These are phyloP conservation scores for Drosophila micromelanica DNA, from an alignment of 1,140 invertebrate genomes.

Conservation along the genomic window DNA sequence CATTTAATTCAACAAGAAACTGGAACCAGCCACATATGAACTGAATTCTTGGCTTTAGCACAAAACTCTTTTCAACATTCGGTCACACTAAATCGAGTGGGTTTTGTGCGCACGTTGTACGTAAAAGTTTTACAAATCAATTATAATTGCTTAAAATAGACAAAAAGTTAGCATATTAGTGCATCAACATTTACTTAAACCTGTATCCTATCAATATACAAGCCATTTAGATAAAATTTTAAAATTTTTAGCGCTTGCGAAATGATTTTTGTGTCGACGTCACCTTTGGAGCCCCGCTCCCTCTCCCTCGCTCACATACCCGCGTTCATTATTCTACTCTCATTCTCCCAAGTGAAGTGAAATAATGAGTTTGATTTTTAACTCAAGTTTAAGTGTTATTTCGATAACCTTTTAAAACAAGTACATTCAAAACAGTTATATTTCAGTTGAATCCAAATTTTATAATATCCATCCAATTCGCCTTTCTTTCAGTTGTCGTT, in stretches of 20 bases:
- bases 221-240: slow-evolving; percentile 1
- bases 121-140: slow-evolving; percentile 63
- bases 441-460: slow-evolving; percentile 25
- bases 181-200: background rate
- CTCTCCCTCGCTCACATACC: slow-evolving; percentile 19
- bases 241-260: slow-evolving; percentile 34
- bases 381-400: slow-evolving; percentile 36
- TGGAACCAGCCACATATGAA: slow-evolving; percentile 7
- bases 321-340: slow-evolving; percentile 43
- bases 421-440: slow-evolving; percentile 15
- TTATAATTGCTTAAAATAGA: slow-evolving; percentile 11
- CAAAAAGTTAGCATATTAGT: slow-evolving; percentile 9
- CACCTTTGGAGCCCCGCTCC: slow-evolving; percentile 67
- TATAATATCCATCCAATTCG: background rate
- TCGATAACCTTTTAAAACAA: background rate
- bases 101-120: slow-evolving; percentile 75
- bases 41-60: background rate
- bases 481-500: slow-evolving; percentile 33
- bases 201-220: background rate
- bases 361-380: slow-evolving; percentile 50
- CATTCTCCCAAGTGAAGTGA: slow-evolving; percentile 51
- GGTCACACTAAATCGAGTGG: slow-evolving; percentile 53
- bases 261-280: slow-evolving; percentile 72
- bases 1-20: background rate
- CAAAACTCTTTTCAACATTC: slow-evolving; percentile 43